These are phyloP conservation scores for Acipenser ruthenus DNA, from an alignment of 2,797 vertebrate species.

Conservation along the genomic window DNA sequence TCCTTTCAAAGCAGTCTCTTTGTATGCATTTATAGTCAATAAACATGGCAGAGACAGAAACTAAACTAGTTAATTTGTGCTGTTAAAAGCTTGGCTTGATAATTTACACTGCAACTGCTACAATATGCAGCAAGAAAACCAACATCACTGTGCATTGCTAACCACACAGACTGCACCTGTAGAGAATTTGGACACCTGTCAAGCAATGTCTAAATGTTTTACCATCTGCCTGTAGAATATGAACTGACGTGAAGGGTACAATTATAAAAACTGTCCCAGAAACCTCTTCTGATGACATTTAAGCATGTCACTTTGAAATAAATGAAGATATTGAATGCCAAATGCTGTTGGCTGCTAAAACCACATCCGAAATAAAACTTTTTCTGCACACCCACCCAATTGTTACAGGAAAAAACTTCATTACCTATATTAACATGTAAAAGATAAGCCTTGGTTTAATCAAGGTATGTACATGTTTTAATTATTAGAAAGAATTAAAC, in stretches of 20 bases:
- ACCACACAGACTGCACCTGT: not conserved
- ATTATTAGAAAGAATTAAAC: too few relatives aligned
- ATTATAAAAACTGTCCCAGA: not conserved
- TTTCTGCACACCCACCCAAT: not conserved
- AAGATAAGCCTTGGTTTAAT: too few relatives aligned
- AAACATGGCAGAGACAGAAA: not conserved
- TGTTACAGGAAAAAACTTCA: not conserved
- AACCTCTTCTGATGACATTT: not conserved
- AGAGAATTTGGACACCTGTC: slow-evolving; percentile 1
- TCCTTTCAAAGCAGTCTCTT: too few relatives aligned
- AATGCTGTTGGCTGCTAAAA: not conserved
- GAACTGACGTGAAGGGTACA: not conserved
- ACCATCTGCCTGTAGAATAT: not conserved
- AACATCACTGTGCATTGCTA: not conserved
- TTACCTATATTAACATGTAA: too few relatives aligned
- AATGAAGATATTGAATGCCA: not conserved
- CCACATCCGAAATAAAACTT: not conserved
- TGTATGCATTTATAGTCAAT: too few relatives aligned
- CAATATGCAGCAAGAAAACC: not conserved
- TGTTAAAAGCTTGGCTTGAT: not conserved
- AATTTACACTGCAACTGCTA: not conserved
- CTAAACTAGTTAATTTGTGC: slow-evolving; percentile 1
- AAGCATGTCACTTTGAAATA: not conserved
- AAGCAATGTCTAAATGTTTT: not conserved
- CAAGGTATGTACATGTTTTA: too few relatives aligned